Evolutionary conservation across 2,113 vertebrate species (phyloP).

Genomic region (Leucoraja erinaceus): DNA sequence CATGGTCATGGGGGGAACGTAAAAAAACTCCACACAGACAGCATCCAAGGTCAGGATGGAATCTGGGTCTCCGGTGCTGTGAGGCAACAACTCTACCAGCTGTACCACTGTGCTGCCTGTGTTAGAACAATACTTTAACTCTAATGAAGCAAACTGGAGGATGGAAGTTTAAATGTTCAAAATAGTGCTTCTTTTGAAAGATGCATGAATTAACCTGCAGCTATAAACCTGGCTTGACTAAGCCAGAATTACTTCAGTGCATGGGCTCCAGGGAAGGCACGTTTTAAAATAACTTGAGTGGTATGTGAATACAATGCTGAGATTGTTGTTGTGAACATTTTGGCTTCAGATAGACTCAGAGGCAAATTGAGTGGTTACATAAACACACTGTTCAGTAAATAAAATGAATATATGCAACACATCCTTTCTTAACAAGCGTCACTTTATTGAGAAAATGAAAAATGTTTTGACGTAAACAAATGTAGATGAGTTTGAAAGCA

Average conservation of each 20-base stretch:
- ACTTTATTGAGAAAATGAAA: neutral
- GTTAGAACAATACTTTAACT: neutral
- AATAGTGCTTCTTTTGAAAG: neutral
- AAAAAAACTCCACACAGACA: too few species aligned
- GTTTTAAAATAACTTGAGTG: neutral
- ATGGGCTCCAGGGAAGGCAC: neutral
- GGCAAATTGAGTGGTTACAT: neutral
- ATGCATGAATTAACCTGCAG: neutral
- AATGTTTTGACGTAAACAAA: constrained; percentile 15
- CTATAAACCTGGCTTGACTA: neutral
- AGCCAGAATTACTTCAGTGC: neutral
- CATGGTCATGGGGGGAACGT: too few species aligned
- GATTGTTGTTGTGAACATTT: neutral
- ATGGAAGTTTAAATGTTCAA: neutral
- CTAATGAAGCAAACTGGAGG: neutral
- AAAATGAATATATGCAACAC: neutral
- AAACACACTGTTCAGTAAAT: neutral
- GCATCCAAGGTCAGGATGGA: too few species aligned
- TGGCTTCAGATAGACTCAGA: neutral
- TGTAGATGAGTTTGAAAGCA: constrained; percentile 1
- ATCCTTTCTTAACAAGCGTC: neutral
- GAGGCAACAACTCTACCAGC: too few species aligned
- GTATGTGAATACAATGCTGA: neutral
- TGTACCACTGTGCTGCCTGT: too few species aligned
- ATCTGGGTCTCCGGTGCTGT: too few species aligned